Percentiles rank a stretch among this genome's conserved stretches.
Evolutionary conservation across 2,888 invertebrate species (phyloP).

Genomic region (Drosophila bunnanda): DNA sequence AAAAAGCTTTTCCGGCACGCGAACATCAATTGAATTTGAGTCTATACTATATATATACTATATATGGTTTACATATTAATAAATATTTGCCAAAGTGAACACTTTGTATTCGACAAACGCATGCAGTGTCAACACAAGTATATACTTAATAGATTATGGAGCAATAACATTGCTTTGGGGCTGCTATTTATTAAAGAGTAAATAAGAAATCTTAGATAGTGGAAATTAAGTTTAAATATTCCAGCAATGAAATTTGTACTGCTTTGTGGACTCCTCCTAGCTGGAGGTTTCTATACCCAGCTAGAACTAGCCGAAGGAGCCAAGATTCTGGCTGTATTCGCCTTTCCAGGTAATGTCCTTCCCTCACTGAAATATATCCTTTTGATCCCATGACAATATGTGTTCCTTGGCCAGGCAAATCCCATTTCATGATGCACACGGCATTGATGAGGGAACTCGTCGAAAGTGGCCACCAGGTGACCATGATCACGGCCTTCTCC

Average conservation of each 20-base stretch:
- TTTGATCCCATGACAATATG: neutral
- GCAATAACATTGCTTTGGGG: neutral
- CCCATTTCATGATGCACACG: conserved; percentile 85
- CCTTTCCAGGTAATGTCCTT: conserved; percentile 80
- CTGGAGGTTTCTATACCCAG: conserved; percentile 23
- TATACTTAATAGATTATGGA: neutral
- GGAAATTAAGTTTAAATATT: neutral
- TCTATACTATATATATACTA: neutral
- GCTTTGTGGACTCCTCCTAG: conserved; percentile 34
- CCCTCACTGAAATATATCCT: neutral
- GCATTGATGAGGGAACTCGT: conserved; percentile 84
- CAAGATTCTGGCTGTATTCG: conserved; percentile 85
- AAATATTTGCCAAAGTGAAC: conserved; percentile 7
- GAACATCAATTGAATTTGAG: conserved; percentile 5
- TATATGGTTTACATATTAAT: neutral
- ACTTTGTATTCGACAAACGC: conserved; percentile 9
- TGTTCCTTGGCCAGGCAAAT: conserved; percentile 73
- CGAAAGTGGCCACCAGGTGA: conserved; percentile 81
- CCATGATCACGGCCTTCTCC: conserved; percentile 79
- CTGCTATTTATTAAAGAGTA: too few relatives aligned
- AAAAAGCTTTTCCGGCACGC: conserved; percentile 19
- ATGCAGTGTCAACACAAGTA: neutral
- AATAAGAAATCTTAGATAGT: too few relatives aligned
- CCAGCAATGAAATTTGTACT: conserved; percentile 38
- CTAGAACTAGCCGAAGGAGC: conserved; percentile 58